Conservation (phyloP, 2,888 invertebrate genomes). For the Brenthis daphne region DNA sequence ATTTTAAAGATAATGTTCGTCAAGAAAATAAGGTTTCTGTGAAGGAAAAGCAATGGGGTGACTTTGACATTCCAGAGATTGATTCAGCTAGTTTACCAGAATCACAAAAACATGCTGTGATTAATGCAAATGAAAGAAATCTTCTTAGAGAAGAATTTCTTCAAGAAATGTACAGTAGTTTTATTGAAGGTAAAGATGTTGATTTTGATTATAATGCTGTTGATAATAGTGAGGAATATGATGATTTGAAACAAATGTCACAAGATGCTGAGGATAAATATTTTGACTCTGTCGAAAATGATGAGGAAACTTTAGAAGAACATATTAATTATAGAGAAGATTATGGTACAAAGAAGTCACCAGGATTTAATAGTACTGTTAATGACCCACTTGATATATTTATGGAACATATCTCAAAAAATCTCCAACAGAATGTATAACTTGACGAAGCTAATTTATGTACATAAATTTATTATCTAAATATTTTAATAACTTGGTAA, state of each 20-base stretch:
- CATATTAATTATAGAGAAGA: slow-evolving; percentile 68
- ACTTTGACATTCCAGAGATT: slow-evolving; percentile 75
- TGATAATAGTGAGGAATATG: slow-evolving; percentile 91
- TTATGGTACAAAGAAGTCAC: slow-evolving; percentile 54
- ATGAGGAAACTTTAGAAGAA: slow-evolving; percentile 71
- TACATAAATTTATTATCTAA: too few species aligned
- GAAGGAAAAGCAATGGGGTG: slow-evolving; percentile 76
- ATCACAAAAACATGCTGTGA: slow-evolving; percentile 59
- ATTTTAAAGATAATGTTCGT: not conserved
- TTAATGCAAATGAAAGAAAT: slow-evolving; percentile 83
- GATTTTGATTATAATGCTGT: slow-evolving; percentile 92
- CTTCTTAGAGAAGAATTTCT: slow-evolving; percentile 90
- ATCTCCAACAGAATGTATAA: slow-evolving; percentile 52
- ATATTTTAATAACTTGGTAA: too few species aligned
- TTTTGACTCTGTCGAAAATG: slow-evolving; percentile 92
- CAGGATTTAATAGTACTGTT: slow-evolving; percentile 44
- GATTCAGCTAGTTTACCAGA: slow-evolving; percentile 57
- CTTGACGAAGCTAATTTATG: not conserved
- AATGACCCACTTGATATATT: slow-evolving; percentile 88
- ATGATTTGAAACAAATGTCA: slow-evolving; percentile 84
- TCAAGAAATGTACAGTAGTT: slow-evolving; percentile 92
- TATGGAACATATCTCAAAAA: slow-evolving; percentile 83
- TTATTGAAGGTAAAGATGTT: slow-evolving; percentile 90
- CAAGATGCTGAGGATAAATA: slow-evolving; percentile 95
- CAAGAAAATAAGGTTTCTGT: slow-evolving; percentile 27